Conservation (phyloP, 2,888 invertebrate genomes). For the Meganola albula region DNA sequence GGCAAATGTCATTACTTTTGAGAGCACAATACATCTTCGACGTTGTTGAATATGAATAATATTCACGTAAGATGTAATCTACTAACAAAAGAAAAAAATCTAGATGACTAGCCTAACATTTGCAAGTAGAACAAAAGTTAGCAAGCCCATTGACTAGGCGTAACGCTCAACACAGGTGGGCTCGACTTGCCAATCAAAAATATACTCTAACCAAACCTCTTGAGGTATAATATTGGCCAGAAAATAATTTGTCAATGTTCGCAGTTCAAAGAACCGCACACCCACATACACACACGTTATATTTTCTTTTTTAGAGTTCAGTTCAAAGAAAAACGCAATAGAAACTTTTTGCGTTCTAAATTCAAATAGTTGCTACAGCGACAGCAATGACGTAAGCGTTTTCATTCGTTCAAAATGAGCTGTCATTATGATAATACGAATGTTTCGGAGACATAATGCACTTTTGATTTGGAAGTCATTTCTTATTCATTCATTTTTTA, state of each 20-base stretch:
- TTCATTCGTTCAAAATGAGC: too few species aligned
- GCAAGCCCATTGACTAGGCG: conserved; percentile 8
- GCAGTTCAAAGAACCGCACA: conserved; percentile 55
- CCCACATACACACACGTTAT: conserved; percentile 44
- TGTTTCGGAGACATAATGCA: too few species aligned
- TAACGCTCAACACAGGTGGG: conserved; percentile 16
- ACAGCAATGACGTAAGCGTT: too few species aligned
- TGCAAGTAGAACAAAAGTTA: conserved; percentile 23
- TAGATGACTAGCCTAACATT: conserved; percentile 24
- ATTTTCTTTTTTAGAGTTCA: conserved; percentile 39
- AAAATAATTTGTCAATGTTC: conserved; percentile 25
- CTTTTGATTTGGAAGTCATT: too few species aligned
- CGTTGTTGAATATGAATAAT: conserved; percentile 19
- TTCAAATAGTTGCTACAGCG: too few species aligned
- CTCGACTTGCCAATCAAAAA: conserved; percentile 5
- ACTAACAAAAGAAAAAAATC: conserved; percentile 22
- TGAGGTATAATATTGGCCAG: conserved; percentile 1
- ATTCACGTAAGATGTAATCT: conserved; percentile 27
- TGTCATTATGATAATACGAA: too few species aligned
- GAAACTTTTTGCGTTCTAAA: conserved; percentile 6
- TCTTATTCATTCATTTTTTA: too few species aligned
- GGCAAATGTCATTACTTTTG: conserved; percentile 3
- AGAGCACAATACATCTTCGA: conserved; percentile 13
- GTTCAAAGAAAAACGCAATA: conserved; percentile 8
- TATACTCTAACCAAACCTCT: conserved; percentile 11